Base-by-base conservation (phyloP, 2,797 vertebrate species). In the Gallinago stenura region DNA sequence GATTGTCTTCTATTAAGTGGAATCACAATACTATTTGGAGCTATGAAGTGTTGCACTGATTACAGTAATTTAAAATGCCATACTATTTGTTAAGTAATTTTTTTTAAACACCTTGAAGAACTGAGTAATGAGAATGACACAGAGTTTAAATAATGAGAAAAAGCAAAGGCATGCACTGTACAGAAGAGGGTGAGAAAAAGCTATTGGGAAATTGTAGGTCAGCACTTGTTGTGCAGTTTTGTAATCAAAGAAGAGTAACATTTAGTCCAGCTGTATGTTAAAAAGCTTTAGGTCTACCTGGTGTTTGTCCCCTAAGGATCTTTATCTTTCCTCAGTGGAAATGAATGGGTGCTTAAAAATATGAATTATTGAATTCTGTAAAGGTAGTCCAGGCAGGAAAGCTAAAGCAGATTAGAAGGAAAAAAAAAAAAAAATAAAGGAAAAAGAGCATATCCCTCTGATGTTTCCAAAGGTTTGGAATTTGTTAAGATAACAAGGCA, bases 401-500 rank as follows among this genome's bases (percentile, higher is more conserved):
- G 24, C 6, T 92, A 84, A 78, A 83, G 76, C 30, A 76, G 66
- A 90, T 90, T 6, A 56, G 35, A 80, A 19, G 56, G 35, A 35
- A 70, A 45, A 37, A 15, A 70, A 45, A 37, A 15, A 26, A 30
- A 26, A 13, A 53, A 25, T 31, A 51, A 28, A 16, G 9, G 16
- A 30, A 75, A 48, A 80, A 57, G 3, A 70, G 7, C 2, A 1
- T 43, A 83, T 15, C 8, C 21, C 17, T 76, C 61, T 83, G 51
- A 72, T 31, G 6, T 90, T 91, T 87, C 89, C 61, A 78, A 89
- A 60, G n/a, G 73, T 68, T 94, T 97, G 85, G 83, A 93, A 92
- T 93, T 79, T 81, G 73, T 93, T 90, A 90, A 73, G 72, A 90
- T 85, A 95, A 89, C 77, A 92, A 92, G 79, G 54, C 9, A 92